Evolutionary conservation across 2,797 vertebrate genomes (phyloP).

Genomic region (Alfaro cultratus): DNA sequence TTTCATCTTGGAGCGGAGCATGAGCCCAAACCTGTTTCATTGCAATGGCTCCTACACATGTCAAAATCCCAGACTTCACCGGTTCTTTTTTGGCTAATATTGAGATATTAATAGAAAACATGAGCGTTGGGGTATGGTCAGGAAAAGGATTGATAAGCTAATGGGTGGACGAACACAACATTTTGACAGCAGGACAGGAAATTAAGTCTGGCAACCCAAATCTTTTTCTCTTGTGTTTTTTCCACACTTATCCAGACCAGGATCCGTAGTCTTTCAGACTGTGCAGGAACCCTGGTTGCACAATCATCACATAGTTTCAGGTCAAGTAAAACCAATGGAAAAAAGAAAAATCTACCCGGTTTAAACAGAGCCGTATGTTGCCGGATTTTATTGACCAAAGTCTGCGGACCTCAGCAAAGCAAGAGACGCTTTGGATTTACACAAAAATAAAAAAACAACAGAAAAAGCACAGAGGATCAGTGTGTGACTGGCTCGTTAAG

Average conservation of each 20-base stretch:
- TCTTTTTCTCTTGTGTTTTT: neutral
- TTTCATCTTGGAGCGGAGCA: neutral
- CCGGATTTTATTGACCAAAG: constrained; percentile 60
- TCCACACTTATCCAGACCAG: neutral
- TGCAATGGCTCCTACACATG: neutral
- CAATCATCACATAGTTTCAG: constrained; percentile 16
- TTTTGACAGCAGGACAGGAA: neutral
- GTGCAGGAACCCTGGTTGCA: neutral
- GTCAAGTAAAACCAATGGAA: neutral
- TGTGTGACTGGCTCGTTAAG: constrained; percentile 51
- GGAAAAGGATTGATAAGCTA: neutral
- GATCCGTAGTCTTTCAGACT: neutral
- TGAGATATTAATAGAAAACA: neutral
- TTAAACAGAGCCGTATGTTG: constrained; percentile 63
- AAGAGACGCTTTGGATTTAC: constrained; percentile 46
- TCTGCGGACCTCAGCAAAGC: constrained; percentile 60
- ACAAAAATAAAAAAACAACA: constrained; percentile 19
- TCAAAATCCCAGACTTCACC: neutral
- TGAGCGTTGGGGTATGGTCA: neutral
- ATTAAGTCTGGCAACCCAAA: neutral
- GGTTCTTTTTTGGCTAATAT: neutral
- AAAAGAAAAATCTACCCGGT: constrained; percentile 3
- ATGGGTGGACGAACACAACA: neutral
- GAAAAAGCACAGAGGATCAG: constrained; percentile 24
- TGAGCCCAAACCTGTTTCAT: neutral